These are phyloP conservation scores for Acleris laterana DNA, from an alignment of 2,888 invertebrate genomes.

Conservation along the genomic window DNA sequence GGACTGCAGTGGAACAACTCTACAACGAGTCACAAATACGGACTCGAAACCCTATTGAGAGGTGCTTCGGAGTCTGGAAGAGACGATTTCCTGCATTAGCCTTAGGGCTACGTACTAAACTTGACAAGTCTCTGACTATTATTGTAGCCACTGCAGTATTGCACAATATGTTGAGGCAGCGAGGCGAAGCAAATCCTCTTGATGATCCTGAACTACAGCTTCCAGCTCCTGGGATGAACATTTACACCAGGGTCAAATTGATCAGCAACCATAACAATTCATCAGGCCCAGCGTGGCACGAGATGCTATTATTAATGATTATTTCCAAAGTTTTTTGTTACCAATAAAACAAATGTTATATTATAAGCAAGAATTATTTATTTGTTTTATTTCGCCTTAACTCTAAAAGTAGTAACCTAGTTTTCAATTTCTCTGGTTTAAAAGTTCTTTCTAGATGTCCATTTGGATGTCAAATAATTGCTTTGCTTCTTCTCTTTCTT, in stretches of 20 bases:
- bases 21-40: slow-evolving; percentile 14
- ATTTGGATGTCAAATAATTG: background rate
- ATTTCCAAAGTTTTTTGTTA: background rate
- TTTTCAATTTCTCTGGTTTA: background rate
- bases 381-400: background rate
- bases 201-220: slow-evolving; percentile 3
- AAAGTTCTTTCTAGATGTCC: background rate
- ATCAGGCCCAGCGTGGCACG: background rate
- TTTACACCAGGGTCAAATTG: no score
- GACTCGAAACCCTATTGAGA: slow-evolving; percentile 2
- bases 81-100: slow-evolving; percentile 6
- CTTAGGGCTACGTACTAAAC: background rate
- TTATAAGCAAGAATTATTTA: background rate
- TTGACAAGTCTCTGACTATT: slow-evolving; percentile 4
- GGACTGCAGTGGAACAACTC: slow-evolving; percentile 6
- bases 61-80: slow-evolving; percentile 8
- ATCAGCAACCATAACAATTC: background rate
- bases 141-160: slow-evolving; percentile 14
- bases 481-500: background rate
- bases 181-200: slow-evolving; percentile 1
- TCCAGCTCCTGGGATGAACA: slow-evolving; percentile 3
- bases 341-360: slow-evolving; percentile 5
- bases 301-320: slow-evolving; percentile 4
- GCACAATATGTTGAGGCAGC: slow-evolving; percentile 10
- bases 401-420: slow-evolving; percentile 1